These are phyloP conservation scores for Gymnothorax reevesii DNA, from an alignment of 2,797 vertebrate genomes.

Conservation along the genomic window DNA sequence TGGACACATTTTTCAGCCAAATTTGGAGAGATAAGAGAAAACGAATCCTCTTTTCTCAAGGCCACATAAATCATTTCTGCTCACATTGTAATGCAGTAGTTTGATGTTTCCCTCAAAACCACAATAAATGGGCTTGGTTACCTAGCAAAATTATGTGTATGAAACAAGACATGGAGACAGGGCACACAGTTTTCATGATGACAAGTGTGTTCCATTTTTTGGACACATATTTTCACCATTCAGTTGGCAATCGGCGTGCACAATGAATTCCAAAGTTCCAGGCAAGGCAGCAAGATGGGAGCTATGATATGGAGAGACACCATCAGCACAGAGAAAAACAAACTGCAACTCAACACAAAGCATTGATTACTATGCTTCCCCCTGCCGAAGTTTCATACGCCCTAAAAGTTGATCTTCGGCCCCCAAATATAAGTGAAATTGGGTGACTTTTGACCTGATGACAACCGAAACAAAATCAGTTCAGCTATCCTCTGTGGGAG, in stretches of 20 bases:
- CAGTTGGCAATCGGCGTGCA: too few species aligned
- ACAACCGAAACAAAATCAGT: too few species aligned
- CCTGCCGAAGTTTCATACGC: too few species aligned
- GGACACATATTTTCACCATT: background rate
- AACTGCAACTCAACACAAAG: too few species aligned
- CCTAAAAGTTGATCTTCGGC: too few species aligned
- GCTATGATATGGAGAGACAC: background rate
- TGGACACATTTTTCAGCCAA: background rate
- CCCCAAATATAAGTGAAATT: too few species aligned
- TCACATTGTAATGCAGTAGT: background rate
- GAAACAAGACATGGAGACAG: background rate
- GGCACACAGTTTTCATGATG: background rate
- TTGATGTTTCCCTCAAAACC: slow-evolving; percentile 5
- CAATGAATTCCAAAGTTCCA: background rate
- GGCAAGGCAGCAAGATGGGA: background rate
- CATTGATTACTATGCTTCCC: too few species aligned
- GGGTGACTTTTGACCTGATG: too few species aligned
- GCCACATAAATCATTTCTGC: background rate
- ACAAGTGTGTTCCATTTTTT: background rate
- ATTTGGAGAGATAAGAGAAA: background rate
- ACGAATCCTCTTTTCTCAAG: background rate
- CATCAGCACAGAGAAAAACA: background rate
- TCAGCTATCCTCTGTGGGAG: too few species aligned
- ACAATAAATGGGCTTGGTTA: slow-evolving; percentile 5
- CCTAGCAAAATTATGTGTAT: background rate